Evolutionary conservation across 2,888 invertebrate species (phyloP), one percentile per base, ranked within the genome.

Genomic region (Nudaria mundana): DNA sequence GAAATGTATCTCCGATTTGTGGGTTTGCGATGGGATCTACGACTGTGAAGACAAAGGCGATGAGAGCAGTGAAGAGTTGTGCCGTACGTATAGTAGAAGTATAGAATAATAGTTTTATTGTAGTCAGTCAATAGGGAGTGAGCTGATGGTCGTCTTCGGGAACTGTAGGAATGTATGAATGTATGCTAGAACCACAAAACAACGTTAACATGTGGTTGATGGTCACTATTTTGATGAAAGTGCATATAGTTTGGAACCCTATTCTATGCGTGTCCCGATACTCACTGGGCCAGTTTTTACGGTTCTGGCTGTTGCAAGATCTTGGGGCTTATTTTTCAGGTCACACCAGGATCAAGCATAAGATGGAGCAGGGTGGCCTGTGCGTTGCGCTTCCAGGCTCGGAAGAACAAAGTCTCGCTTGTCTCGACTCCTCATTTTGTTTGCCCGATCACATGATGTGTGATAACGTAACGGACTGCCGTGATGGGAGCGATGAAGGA

Each of bases 1-100:
- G 5, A 89, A 90, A 30, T 96, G 96, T 60, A 92, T 96, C 30
- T 90, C 91, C 0, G 66, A 59, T 0, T 70, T 89, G 23, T 94
- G 94, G 91, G 78, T 90, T 1, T 95, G 95, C 67, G 95, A 95
- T 55, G 89, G 91, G 0, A 61, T 70, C 0, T 90, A 92, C 44
- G 95, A 96, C 64, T 96, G 96, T 62, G 76, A 76, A 0, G 95
- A 96, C 65, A 87, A 88, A 30, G 92, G 92, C 6, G 96, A 96
- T 64, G 96, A 96, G 68, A 37, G 52, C n/a, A 44, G 35, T 0
- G 41, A 44, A 8, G 63, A 66, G 1, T 46, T 66, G 5, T 82
- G 81, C 48, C 61, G 81, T 81, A 49, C 76, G 81, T 72, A 12
- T 0, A 8, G 5, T 7, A 20, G 3, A 20, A 18, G 18, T 18